phyloP scores from a whole-genome alignment of 92 coral and sea anemone species.

The Heteractis magnifica region DNA sequence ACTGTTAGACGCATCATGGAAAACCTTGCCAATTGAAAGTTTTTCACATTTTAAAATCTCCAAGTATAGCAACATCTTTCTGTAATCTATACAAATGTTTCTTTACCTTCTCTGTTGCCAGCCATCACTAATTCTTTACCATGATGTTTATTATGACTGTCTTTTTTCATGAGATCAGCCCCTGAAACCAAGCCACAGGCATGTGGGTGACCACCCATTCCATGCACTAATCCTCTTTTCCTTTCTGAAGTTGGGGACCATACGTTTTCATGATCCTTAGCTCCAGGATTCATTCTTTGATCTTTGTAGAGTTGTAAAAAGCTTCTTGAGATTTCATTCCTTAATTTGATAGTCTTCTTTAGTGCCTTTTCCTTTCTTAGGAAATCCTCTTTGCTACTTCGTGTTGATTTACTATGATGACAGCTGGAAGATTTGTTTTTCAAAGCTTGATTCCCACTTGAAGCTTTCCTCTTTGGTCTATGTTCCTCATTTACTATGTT shows the following conservation, averaged over 20 bases:
- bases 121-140: neutral
- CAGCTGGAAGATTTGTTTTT: neutral
- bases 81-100: conserved; percentile 17
- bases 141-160: neutral
- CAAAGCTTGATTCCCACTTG: neutral
- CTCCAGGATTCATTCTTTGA: neutral
- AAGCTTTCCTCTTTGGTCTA: neutral
- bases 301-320: conserved; percentile 6
- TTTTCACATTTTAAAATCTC: neutral
- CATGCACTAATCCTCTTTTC: conserved; percentile 3
- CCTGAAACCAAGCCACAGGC: neutral
- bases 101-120: conserved; percentile 29
- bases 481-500: neutral
- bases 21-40: no score
- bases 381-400: neutral
- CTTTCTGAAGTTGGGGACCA: neutral
- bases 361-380: conserved; percentile 4
- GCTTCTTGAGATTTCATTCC: conserved; percentile 13
- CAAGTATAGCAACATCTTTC: neutral
- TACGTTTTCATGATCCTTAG: neutral
- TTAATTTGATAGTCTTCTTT: neutral
- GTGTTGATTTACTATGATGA: neutral
- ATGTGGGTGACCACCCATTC: neutral
- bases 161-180: neutral
- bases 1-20: no score